These are phyloP conservation scores for Equus quagga DNA, from an alignment of 2,113 vertebrate species.

Conservation along the genomic window DNA sequence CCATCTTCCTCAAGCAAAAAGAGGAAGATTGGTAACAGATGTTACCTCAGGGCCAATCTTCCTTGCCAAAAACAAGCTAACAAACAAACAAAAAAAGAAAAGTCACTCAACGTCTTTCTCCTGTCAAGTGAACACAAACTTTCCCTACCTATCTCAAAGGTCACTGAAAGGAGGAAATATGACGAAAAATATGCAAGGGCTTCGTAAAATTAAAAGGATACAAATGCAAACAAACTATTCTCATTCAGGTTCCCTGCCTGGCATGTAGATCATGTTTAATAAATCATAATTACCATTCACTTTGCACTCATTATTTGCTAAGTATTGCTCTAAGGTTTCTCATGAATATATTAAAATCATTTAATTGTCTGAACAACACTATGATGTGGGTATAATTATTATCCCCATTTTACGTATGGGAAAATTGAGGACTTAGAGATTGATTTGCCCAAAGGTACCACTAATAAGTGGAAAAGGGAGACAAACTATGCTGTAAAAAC, in stretches of 20 bases:
- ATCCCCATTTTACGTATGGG: background rate
- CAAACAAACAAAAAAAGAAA: too few species aligned
- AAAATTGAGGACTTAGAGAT: background rate
- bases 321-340: background rate
- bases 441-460: background rate
- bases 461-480: background rate
- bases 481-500: background rate
- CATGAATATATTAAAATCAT: background rate
- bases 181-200: background rate
- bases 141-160: background rate
- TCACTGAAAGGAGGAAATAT: background rate
- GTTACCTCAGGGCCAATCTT: too few species aligned
- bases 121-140: background rate
- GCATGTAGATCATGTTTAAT: background rate
- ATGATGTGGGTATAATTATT: background rate
- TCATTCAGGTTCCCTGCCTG: background rate
- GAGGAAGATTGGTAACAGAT: too few species aligned
- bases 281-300: background rate
- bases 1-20: too few species aligned
- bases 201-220: conserved; percentile 12
- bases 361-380: background rate
- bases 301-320: background rate
- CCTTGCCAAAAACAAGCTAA: too few species aligned
- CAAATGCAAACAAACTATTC: background rate
- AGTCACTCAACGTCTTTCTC: background rate